Evolutionary conservation across 2,888 invertebrate genomes (phyloP), one percentile per base, ranked within the genome.

Genomic region (Noctua comes): DNA sequence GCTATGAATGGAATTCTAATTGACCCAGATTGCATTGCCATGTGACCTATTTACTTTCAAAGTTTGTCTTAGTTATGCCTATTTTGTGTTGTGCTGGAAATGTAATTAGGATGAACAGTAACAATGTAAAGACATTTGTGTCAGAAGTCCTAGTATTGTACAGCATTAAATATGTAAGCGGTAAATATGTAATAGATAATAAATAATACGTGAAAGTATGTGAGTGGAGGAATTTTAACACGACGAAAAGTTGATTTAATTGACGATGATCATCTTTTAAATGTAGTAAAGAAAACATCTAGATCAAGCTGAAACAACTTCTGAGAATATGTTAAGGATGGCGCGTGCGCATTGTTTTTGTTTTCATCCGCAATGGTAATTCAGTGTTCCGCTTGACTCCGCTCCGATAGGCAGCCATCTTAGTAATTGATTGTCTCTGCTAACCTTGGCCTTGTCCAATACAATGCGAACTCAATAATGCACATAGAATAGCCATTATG

Each of bases 401-500:
- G 80, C 85, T 84, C 69, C 81, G 51, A 72, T 77, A 74, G 77
- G 27, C 85, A 82, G 59, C 64, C 77, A 69, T 72, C 70, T 75
- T 62, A 66, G 70, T 68, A 68, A 75, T 77, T 51, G 59, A 76
- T 87, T 85, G 84, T 83, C 68, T 83, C 31, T 48, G 79, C 13
- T 72, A 72, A 66, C 85, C 86, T 85, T 84, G 84, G 72, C 84
- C 79, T 85, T 85, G 86, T 21, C 43, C n/a, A 59, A 71, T 36
- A 72, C 73, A 83, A 82, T 75, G 64, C 54, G 18, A 27, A 46
- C 27, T 75, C 24, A 68, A 70, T 57, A 59, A 81, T 65, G 31
- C 46, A 68, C 31, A 31, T n/a, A 43, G 11, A 81, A 62, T 66
- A 48, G 36, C 48, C 36, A 62, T 69, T 54, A n/a, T 31, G 48